Evolutionary conservation across 1,140 invertebrate genomes (phyloP), one percentile per base, ranked within the genome.

Genomic region (Calliopsis andreniformis): DNA sequence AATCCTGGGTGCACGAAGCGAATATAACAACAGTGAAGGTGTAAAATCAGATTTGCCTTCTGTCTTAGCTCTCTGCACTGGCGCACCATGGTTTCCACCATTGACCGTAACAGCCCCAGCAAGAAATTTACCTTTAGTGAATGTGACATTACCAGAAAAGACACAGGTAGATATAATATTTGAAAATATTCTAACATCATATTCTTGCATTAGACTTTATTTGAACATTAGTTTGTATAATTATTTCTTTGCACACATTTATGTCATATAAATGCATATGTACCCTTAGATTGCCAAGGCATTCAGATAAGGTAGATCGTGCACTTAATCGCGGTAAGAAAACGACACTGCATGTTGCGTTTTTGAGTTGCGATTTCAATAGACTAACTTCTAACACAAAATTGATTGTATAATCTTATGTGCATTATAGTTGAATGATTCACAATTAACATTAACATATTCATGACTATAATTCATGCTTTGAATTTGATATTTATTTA

Each of bases 61-160:
- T 30, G 86, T 92, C 23, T 73, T 92, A 25, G 91, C 90, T 25
- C 69, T 92, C 30, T 91, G 90, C 64, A 87, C 86, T 3, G 90
- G 89, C 28, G 87, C 89, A 28, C 92, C 94, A 7, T 96, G 95
- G 95, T 96, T 96, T 86, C 95, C 95, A 1, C 89, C 96, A 25
- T 88, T 96, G 70, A 95, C 95, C 0, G 94, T 96, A 30, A 95
- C 95, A 14, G 92, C 92, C 3, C 93, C 94, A 87, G 86, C 92
- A 75, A 87, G 93, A 89, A 91, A 94, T 83, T 79, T 91, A 1
- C 89, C 91, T 6, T 71, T 89, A 3, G 80, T 89, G 10, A 56
- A 87, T 1, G 63, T 84, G 14, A 61, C 82, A 5, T 69, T 87
- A 20, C 85, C 89, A 3, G 91, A 91, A 67, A 92, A 91, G 86